Percentiles rank a stretch among this genome's conserved stretches.
These are phyloP conservation scores for Scarus forsteni DNA, from an alignment of 2,797 vertebrate genomes.

Conservation along the genomic window DNA sequence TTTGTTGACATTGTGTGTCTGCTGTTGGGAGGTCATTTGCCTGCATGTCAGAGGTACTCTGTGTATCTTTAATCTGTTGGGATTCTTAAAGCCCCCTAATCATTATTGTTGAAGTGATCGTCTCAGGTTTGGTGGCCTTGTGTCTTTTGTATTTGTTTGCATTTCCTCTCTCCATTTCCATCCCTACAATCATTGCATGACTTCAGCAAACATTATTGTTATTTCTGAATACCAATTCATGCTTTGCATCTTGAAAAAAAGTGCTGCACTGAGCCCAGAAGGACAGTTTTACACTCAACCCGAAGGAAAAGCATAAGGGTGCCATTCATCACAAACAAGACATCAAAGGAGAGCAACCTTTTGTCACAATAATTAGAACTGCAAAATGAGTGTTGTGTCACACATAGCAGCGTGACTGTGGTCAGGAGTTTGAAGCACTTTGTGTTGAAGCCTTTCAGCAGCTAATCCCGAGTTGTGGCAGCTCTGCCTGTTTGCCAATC, in stretches of 20 bases:
- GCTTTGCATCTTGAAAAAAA: conserved; percentile 36
- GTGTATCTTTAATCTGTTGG: conserved; percentile 39
- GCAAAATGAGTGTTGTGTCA: conserved; percentile 39
- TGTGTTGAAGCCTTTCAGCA: conserved; percentile 39
- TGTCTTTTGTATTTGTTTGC: conserved; percentile 32
- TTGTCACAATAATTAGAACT: conserved; percentile 50
- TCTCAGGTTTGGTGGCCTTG: conserved; percentile 12
- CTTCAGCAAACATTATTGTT: conserved; percentile 40
- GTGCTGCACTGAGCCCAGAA: conserved; percentile 15
- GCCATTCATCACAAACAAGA: conserved; percentile 46
- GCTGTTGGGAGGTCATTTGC: conserved; percentile 65
- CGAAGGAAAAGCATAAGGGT: conserved; percentile 24
- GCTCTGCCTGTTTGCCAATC: conserved; percentile 26
- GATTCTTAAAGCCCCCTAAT: conserved; percentile 34
- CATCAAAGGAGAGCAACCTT: conserved; percentile 23
- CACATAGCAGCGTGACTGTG: conserved; percentile 27
- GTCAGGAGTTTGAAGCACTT: conserved; percentile 43
- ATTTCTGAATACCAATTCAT: conserved; percentile 31
- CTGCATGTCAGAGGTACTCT: conserved; percentile 62
- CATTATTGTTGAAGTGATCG: conserved; percentile 12
- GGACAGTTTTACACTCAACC: conserved; percentile 4
- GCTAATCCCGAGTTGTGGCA: conserved; percentile 31
- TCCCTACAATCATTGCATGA: conserved; percentile 29
- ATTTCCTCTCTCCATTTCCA: conserved; percentile 18
- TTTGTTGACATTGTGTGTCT: conserved; percentile 42